A percentile compares a stretch with the other conserved stretches of the same genome.
Evolutionary conservation across 2,797 vertebrate genomes (phyloP).

Genomic region (Chaetophractus vellerosus): DNA sequence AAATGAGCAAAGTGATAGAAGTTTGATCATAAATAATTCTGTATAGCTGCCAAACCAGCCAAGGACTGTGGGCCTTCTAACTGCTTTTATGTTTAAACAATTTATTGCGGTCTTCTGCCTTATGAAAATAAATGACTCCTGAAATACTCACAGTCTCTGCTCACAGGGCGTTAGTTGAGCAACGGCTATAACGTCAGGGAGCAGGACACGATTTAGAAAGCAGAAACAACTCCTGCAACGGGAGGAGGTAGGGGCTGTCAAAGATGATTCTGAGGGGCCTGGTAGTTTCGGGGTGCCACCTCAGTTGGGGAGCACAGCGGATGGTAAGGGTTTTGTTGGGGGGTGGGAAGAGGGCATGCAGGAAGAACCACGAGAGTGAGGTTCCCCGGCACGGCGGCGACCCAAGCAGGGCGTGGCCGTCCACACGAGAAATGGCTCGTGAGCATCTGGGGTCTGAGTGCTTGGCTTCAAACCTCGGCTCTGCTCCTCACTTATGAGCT

Average conservation of each 20-base stretch:
- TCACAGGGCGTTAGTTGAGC: not conserved
- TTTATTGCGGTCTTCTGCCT: not conserved
- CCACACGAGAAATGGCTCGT: not conserved
- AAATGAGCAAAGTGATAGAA: not conserved
- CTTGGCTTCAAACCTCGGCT: not conserved
- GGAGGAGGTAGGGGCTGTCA: not conserved
- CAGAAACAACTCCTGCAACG: not conserved
- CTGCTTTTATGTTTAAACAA: not conserved
- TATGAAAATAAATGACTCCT: not conserved
- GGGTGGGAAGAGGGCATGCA: too few species aligned
- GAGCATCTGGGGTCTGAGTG: too few species aligned
- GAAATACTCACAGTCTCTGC: not conserved
- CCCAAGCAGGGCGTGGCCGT: not conserved
- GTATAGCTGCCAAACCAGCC: not conserved
- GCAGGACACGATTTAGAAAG: not conserved
- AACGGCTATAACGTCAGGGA: not conserved
- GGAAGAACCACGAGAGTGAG: not conserved
- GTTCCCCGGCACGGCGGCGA: not conserved
- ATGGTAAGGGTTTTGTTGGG: too few species aligned
- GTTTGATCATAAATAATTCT: not conserved
- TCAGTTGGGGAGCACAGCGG: not conserved
- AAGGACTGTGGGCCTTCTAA: not conserved
- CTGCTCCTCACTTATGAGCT: too few species aligned
- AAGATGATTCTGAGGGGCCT: not conserved
- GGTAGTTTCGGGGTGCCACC: not conserved